Evolutionary conservation across 2,113 vertebrate genomes (phyloP).

Genomic region (Scortum barcoo): DNA sequence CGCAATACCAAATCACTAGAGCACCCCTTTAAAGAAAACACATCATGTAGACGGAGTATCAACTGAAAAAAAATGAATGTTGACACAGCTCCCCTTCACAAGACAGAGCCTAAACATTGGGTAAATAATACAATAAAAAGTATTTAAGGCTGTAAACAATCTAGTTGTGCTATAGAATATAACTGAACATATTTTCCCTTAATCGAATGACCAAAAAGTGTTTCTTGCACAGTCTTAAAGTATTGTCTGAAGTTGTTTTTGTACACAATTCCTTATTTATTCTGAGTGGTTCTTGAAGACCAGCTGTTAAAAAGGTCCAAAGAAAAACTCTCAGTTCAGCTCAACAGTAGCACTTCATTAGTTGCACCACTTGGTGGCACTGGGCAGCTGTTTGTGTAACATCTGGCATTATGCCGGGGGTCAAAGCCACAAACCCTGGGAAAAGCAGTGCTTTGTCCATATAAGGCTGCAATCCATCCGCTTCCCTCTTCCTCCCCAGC

Average conservation of each 20-base stretch:
- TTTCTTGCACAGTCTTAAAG: too few relatives aligned
- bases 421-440: slow-evolving; percentile 85
- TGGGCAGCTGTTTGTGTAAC: slow-evolving; percentile 45
- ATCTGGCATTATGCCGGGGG: slow-evolving; percentile 77
- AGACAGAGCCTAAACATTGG: neutral
- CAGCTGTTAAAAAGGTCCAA: neutral
- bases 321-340: neutral
- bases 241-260: neutral
- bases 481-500: slow-evolving; percentile 83
- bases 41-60: neutral
- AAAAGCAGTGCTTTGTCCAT: slow-evolving; percentile 87
- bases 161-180: neutral
- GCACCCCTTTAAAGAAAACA: neutral
- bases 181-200: neutral
- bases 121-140: neutral
- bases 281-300: neutral
- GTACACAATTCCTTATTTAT: neutral
- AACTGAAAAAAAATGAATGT: neutral
- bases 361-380: slow-evolving; percentile 74
- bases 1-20: neutral
- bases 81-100: neutral
- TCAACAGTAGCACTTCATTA: slow-evolving; percentile 21
- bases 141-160: neutral
- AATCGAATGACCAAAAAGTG: too few relatives aligned
- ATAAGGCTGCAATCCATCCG: slow-evolving; percentile 88